phyloP scores from a whole-genome alignment of 1,140 invertebrate genomes.

The Pteromalus puparum region DNA sequence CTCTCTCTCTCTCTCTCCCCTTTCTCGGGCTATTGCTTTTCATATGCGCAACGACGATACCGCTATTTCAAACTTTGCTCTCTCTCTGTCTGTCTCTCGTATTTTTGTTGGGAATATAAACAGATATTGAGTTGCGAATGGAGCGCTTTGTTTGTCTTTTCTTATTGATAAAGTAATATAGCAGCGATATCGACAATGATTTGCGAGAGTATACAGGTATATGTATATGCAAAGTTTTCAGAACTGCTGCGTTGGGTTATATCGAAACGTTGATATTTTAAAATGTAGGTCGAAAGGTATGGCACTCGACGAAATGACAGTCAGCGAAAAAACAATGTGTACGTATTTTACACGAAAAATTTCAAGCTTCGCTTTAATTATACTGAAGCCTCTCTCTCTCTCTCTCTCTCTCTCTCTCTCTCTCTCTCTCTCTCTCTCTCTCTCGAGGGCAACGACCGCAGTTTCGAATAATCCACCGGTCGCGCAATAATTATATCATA shows the following conservation, averaged over 20 bases:
- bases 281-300: no score
- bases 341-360: background rate
- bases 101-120: background rate
- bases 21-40: background rate
- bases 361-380: background rate
- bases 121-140: background rate
- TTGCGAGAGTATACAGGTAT: no score
- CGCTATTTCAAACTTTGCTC: background rate
- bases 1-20: background rate
- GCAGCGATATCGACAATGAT: no score
- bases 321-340: no score
- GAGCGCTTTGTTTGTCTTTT: background rate
- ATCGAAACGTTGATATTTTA: no score
- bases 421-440: background rate
- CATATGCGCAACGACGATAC: background rate
- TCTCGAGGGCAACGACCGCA: background rate
- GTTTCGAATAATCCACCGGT: background rate
- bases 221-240: no score
- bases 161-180: background rate
- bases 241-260: no score
- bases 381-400: background rate
- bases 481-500: constrained; percentile 29
- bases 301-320: no score
- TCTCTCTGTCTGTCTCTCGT: no score
- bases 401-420: background rate